Conservation (phyloP, 2,888 invertebrate genomes). For the Halictus ligatus region DNA sequence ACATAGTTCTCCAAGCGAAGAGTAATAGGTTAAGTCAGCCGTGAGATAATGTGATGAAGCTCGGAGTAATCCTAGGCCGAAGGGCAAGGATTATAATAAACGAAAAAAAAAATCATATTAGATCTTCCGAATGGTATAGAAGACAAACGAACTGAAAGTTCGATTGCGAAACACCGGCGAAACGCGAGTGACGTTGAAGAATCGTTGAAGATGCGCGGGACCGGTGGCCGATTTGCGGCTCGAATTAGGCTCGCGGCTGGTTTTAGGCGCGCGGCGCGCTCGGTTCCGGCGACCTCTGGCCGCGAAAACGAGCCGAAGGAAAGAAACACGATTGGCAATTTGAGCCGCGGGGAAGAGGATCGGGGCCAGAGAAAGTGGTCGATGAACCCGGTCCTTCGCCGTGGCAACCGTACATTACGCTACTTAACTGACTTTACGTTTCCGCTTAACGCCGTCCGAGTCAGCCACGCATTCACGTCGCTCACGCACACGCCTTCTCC, state of each 20-base stretch:
- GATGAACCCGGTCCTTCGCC: conserved; percentile 76
- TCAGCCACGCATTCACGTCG: neutral
- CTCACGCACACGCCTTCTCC: neutral
- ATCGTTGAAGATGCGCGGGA: neutral
- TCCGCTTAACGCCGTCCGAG: conserved; percentile 59
- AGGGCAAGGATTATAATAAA: neutral
- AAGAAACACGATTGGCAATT: conserved; percentile 28
- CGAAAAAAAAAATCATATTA: too few species aligned
- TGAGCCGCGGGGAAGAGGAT: conserved; percentile 55
- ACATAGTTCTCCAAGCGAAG: too few species aligned
- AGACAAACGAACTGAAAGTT: neutral
- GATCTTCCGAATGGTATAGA: too few species aligned
- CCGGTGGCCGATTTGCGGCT: too few species aligned
- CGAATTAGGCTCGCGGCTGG: neutral
- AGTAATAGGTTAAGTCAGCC: too few species aligned
- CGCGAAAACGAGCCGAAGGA: conserved; percentile 9
- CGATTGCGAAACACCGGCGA: neutral
- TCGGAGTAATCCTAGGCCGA: too few species aligned
- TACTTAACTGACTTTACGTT: conserved; percentile 72
- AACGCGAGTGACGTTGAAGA: neutral
- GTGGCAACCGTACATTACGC: conserved; percentile 70
- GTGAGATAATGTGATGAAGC: too few species aligned
- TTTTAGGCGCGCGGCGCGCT: neutral
- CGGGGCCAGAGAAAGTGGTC: conserved; percentile 79
- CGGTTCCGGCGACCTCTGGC: conserved; percentile 9